Evolutionary conservation across 2,797 vertebrate genomes (phyloP).

Genomic region (Anableps anableps): DNA sequence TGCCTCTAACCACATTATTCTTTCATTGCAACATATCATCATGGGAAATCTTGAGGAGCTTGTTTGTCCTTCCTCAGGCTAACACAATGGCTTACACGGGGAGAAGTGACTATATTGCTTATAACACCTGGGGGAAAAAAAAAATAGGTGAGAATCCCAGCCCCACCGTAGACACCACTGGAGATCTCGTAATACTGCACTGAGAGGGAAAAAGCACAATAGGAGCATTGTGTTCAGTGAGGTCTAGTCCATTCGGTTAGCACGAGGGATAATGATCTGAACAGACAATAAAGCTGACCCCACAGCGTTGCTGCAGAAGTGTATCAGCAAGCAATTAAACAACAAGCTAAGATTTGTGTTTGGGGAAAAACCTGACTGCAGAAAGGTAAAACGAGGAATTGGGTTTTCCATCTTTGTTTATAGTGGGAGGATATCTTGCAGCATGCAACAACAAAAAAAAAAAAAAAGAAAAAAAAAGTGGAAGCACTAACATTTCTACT

Average conservation of each 20-base stretch:
- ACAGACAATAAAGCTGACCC: constrained; percentile 22
- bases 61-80: constrained; percentile 27
- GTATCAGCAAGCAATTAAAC: constrained; percentile 29
- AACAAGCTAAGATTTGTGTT: constrained; percentile 5
- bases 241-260: constrained; percentile 9
- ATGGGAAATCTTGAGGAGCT: constrained; percentile 15
- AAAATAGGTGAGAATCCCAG: not conserved
- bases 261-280: constrained; percentile 37
- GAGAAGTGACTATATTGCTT: constrained; percentile 15
- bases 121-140: not conserved
- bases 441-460: not conserved
- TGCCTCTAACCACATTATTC: constrained; percentile 10
- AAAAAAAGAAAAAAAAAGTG: not conserved
- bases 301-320: constrained; percentile 1
- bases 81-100: constrained; percentile 1
- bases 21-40: constrained; percentile 14
- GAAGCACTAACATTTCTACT: not conserved
- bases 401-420: constrained; percentile 17
- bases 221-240: constrained; percentile 25
- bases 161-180: not conserved
- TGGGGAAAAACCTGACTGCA: not conserved
- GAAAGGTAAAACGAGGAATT: constrained; percentile 21
- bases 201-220: constrained; percentile 7
- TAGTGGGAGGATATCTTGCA: constrained; percentile 6
- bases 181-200: constrained; percentile 8